Percentiles rank a stretch among this genome's conserved stretches.
These are phyloP conservation scores for Lagopus leucura DNA, from an alignment of 2,113 vertebrate species.

Conservation along the genomic window DNA sequence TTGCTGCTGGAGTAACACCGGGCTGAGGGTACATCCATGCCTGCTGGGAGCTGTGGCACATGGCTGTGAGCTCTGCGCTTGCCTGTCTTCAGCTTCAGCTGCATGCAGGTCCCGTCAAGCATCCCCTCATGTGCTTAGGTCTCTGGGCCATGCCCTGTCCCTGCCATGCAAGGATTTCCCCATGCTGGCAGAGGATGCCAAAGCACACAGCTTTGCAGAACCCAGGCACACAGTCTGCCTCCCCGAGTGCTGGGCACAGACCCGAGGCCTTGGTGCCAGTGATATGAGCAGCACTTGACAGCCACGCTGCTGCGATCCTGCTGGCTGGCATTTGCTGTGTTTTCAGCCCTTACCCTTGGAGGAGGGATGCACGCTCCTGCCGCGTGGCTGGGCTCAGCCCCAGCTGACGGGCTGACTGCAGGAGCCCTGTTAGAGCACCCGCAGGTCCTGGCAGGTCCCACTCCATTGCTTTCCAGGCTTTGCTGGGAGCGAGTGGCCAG, in stretches of 20 bases:
- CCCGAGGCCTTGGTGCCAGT: neutral
- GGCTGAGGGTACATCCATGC: neutral
- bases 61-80: neutral
- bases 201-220: neutral
- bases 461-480: neutral
- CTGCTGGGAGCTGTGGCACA: neutral
- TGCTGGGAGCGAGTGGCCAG: no score
- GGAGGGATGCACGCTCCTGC: neutral
- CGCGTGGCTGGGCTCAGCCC: neutral
- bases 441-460: neutral
- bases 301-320: accelerated
- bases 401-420: accelerated
- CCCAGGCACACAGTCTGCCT: neutral
- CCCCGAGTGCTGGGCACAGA: neutral
- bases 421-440: neutral
- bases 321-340: neutral
- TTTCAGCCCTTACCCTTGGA: neutral
- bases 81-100: neutral
- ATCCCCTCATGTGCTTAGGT: neutral
- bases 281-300: accelerated
- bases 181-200: accelerated
- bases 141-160: neutral
- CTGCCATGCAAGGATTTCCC: neutral
- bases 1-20: neutral
- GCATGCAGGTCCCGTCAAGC: neutral